Percentiles rank a stretch among this genome's conserved stretches.
Conservation (phyloP, 2,113 vertebrate species). For the Helogale parvula region DNA sequence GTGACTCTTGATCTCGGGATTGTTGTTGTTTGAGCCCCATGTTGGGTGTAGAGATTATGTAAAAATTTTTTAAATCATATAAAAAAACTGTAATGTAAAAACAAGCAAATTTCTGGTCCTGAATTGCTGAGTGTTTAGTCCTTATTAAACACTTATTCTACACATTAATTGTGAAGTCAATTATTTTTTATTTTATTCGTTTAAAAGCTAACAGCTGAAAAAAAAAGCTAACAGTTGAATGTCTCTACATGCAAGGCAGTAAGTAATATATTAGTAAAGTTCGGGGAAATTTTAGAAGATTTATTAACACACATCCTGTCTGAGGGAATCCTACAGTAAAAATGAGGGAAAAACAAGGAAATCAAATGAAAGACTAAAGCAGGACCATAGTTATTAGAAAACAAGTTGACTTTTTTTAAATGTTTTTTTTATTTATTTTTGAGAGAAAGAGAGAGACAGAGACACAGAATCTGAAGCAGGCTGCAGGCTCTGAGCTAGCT, state of each 20-base stretch:
- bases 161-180: neutral
- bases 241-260: neutral
- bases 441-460: no score
- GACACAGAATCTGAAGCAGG: no score
- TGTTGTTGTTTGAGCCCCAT: no score
- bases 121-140: neutral
- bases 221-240: neutral
- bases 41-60: no score
- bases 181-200: neutral
- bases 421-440: no score
- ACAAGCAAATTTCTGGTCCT: neutral
- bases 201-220: neutral
- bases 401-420: neutral
- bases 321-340: neutral
- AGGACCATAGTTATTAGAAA: neutral
- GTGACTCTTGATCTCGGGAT: no score
- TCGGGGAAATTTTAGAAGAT: neutral
- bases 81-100: neutral
- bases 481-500: no score
- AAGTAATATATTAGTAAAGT: neutral
- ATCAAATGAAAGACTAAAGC: neutral
- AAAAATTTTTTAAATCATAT: neutral
- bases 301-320: slow-evolving; percentile 18
- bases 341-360: neutral
- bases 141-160: neutral